Base-by-base conservation (phyloP, 2,888 invertebrate genomes). In the Tipula lateralis region DNA sequence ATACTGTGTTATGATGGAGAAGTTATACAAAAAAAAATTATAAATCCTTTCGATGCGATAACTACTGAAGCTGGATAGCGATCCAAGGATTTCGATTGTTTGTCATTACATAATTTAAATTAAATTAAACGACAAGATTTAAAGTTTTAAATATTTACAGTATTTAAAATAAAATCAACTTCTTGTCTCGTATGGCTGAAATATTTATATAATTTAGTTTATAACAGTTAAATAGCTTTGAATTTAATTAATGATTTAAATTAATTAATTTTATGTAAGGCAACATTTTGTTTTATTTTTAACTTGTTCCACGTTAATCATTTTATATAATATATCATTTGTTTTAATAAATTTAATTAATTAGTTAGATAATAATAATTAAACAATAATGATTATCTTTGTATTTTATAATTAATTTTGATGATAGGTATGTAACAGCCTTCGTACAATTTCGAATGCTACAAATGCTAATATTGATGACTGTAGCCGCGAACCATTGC, bases 221-320 rank as follows among this genome's bases (percentile, higher is more conserved):
- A 66, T 66, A 66, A 66, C 66, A 66, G 66, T 66, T 66, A 66
- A 24, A 66, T 66, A 66, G 66, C 66, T 66, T 66, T 66, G 66
- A 66, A 66, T 66, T 66, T 66, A 66, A 66, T 66, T 66, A 66
- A 66, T 66, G 19, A 66, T 24, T 66, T 66, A 24, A 66, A 66
- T 66, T 66, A 24, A 66, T 66, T 66, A 39, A 24, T 66, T 66
- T 66, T 24, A 66, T 66, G 6, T 66, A 66, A 66, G 66, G 66
- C 66, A 66, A 66, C 66, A 66, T 66, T 66, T 50, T 50, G 6
- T 50, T 66, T 66, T 66, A 50, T 50, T 50, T 50, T 50, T 6
- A 50, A 50, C 19, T 66, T 66, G 66, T 24, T 66, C 24, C 66
- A 66, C 24, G 66, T 24, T 66, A 24, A 66, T 66, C 66, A 66